Evolutionary conservation across 1,140 invertebrate species (phyloP).

Genomic region (Caenorhabditis brenneri): DNA sequence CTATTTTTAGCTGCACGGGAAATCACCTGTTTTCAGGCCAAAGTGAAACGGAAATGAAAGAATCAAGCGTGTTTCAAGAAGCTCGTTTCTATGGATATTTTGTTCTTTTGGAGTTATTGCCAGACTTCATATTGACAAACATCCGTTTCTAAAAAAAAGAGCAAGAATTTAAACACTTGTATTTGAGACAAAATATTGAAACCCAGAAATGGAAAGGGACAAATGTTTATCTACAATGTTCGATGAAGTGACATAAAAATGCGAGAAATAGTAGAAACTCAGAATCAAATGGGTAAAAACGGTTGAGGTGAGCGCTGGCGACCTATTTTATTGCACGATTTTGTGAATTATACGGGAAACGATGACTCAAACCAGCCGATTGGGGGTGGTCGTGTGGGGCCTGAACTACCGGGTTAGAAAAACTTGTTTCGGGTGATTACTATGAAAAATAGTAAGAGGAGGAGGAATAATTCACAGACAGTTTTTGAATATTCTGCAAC

Average conservation of each 20-base stretch:
- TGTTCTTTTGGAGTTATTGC: background rate
- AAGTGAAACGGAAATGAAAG: too few species aligned
- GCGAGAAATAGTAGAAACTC: background rate
- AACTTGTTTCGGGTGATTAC: slow-evolving; percentile 1
- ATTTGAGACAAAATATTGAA: background rate
- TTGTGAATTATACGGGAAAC: slow-evolving; percentile 28
- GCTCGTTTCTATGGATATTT: background rate
- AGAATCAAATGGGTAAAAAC: background rate
- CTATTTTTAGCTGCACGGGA: too few species aligned
- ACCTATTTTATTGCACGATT: slow-evolving; percentile 34
- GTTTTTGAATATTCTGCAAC: background rate
- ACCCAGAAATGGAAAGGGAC: background rate
- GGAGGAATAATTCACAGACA: background rate
- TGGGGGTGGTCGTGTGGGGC: background rate
- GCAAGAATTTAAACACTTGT: background rate
- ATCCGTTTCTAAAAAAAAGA: slow-evolving; percentile 1
- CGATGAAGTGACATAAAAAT: background rate
- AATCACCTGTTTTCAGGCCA: too few species aligned
- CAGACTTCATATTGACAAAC: slow-evolving; percentile 7
- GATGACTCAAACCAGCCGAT: slow-evolving; percentile 4
- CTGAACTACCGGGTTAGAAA: background rate
- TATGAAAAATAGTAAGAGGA: background rate
- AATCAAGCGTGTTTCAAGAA: background rate
- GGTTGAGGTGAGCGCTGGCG: background rate
- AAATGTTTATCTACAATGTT: background rate